Base-by-base conservation (phyloP, 1,140 invertebrate genomes). In the Apolygus lucorum region DNA sequence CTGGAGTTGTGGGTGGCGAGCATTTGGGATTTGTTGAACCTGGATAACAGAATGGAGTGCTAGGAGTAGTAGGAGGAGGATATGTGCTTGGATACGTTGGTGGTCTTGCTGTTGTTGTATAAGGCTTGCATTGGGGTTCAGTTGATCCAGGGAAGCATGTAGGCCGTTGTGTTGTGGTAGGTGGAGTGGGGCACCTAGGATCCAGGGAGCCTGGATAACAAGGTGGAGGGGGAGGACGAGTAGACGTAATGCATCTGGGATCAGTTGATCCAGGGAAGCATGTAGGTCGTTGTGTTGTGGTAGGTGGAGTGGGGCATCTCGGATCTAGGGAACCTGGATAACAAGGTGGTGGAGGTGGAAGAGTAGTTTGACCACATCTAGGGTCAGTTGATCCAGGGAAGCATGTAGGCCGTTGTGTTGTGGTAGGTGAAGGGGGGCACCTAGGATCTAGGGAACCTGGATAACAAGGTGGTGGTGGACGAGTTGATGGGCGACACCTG, bases 21-120 rank as follows among this genome's bases (percentile, higher is more conserved):
- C 80, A 82, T 25, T 79, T 75, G 13, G 80, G 77, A 74, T 81
- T 79, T 13, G 71, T 76, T 27, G 75, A 77, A 63, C 81, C 78
- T 11, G 74, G 76, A 52, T 75, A 74, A 65, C 77, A 78, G 17
- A 67, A 71, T 4, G 73, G 72, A 13, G n/a, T n/a, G n/a, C 68
- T 28, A 21, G 62, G 73, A 2, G 70, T 72, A 24, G 76, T 77
- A 27, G 76, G 72, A 59, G 75, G 72, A 65, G 71, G 66, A 25
- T 52, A 25, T 2, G 62, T 21, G 21, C 75, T 72, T 11, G 80
- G 80, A 72, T 81, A 82, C 68, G 79, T 73, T 27, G n/a, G n/a
- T n/a, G n/a, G n/a, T n/a, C n/a, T n/a, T n/a, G n/a, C n/a, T n/a
- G n/a, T n/a, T n/a, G n/a, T n/a, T n/a, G n/a, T n/a, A n/a, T n/a